A percentile compares a stretch with the other conserved stretches of the same genome.
These are phyloP conservation scores for Aphyosemion australe DNA, from an alignment of 2,113 vertebrate species.

Conservation along the genomic window DNA sequence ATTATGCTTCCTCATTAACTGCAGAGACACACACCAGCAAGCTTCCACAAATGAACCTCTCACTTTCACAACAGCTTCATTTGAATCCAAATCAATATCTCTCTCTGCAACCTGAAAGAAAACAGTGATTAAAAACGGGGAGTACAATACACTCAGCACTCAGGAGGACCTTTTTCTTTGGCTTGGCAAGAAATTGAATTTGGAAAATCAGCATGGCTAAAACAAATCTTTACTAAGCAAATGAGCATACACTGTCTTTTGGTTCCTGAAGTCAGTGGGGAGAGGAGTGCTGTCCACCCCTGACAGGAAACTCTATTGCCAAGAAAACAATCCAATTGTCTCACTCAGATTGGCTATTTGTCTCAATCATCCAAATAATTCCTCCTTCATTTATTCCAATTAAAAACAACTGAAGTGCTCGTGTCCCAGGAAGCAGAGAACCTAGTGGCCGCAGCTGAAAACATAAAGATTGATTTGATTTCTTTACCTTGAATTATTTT, in stretches of 20 bases:
- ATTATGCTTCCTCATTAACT: slow-evolving; percentile 66
- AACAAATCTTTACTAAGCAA: slow-evolving; percentile 72
- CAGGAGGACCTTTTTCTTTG: slow-evolving; percentile 60
- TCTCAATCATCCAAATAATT: slow-evolving; percentile 77
- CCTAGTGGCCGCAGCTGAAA: slow-evolving; percentile 72
- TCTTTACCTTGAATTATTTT: slow-evolving; percentile 46
- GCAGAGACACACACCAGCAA: slow-evolving; percentile 38
- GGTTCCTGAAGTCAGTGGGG: slow-evolving; percentile 76
- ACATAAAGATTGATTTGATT: slow-evolving; percentile 46
- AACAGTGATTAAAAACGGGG: slow-evolving; percentile 62
- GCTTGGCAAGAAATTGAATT: slow-evolving; percentile 64
- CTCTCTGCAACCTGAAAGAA: slow-evolving; percentile 59
- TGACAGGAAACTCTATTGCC: slow-evolving; percentile 70
- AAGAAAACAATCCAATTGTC: slow-evolving; percentile 73
- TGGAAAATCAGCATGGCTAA: slow-evolving; percentile 53
- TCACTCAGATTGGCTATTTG: slow-evolving; percentile 81
- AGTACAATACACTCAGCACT: slow-evolving; percentile 44
- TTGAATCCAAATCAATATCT: slow-evolving; percentile 70
- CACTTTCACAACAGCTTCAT: slow-evolving; percentile 58
- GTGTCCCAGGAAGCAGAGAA: slow-evolving; percentile 47
- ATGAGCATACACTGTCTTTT: slow-evolving; percentile 62
- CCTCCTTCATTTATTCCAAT: slow-evolving; percentile 83
- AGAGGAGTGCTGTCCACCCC: slow-evolving; percentile 66
- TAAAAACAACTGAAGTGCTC: slow-evolving; percentile 75
- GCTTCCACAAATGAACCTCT: slow-evolving; percentile 64